These are phyloP conservation scores for Sus scrofa DNA, from an alignment of 2,113 vertebrate species.

Conservation along the genomic window T2T-Sscrofa CM000824.6:176885001-176885500, in stretches of 20 bases:
- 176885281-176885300: neutral
- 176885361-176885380: neutral
- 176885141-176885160: neutral
- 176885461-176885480: neutral
- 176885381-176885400: neutral
- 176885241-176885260: neutral
- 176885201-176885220: neutral
- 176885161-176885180: too few species aligned
- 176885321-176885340: neutral
- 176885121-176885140: neutral
- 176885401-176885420: neutral
- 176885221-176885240: neutral
- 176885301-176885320: slow-evolving; percentile 23
- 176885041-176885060: neutral
- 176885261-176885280: neutral
- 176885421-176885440: neutral
- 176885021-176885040: neutral
- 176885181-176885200: neutral
- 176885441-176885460: neutral
- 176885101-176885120: neutral
- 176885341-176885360: neutral
- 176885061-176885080: neutral
- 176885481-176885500: neutral
- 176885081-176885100: neutral
- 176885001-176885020: neutral